Evolutionary conservation across 2,113 vertebrate species (phyloP).

Genomic region (Gorsachius goisagi): DNA sequence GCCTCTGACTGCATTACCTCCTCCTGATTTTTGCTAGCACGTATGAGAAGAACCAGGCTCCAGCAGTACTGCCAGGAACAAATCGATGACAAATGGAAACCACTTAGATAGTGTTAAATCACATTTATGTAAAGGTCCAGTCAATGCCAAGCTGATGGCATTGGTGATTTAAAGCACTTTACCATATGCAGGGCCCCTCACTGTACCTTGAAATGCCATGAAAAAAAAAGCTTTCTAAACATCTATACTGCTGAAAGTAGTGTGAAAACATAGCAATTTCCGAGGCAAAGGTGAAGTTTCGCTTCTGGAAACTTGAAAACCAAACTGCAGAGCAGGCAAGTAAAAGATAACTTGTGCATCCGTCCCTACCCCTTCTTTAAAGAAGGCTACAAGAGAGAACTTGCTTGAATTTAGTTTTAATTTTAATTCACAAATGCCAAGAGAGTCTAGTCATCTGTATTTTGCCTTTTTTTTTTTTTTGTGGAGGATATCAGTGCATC

Average conservation of each 20-base stretch:
- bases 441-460: background rate
- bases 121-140: background rate
- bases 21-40: background rate
- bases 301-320: background rate
- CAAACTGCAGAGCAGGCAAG: background rate
- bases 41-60: background rate
- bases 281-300: background rate
- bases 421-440: background rate
- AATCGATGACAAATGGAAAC: background rate
- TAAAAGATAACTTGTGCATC: background rate
- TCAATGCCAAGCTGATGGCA: background rate
- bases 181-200: rapidly evolving
- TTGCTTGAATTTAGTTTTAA: background rate
- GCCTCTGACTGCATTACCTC: background rate
- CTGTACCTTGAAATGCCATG: background rate
- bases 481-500: background rate
- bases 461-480: background rate
- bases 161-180: background rate
- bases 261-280: background rate
- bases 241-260: background rate
- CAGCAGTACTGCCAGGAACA: background rate
- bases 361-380: background rate
- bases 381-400: background rate
- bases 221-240: background rate
- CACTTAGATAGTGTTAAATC: background rate